phyloP scores from a whole-genome alignment of 1,140 invertebrate species.

The Cherax quadricarinatus region DNA sequence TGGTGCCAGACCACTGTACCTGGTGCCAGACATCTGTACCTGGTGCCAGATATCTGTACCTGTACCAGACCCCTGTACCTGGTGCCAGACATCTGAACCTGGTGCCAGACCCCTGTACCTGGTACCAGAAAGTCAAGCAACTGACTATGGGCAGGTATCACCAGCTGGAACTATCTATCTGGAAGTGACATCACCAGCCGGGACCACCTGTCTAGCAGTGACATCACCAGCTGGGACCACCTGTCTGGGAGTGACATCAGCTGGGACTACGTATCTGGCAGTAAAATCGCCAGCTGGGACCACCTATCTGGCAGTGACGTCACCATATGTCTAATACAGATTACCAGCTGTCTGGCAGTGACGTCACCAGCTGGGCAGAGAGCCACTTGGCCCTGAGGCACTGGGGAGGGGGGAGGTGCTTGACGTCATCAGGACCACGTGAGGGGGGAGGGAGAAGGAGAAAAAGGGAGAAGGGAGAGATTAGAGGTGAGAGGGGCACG shows the following conservation, averaged over 20 bases:
- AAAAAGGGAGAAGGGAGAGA: neutral
- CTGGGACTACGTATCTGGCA: neutral
- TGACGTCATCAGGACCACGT: slow-evolving; percentile 40
- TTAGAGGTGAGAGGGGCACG: neutral
- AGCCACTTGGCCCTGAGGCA: slow-evolving; percentile 19
- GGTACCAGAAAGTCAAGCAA: too few relatives aligned
- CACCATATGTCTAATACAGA: neutral
- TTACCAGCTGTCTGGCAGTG: too few relatives aligned
- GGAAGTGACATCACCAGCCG: neutral
- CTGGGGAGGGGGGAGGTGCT: slow-evolving; percentile 3
- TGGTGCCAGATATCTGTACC: neutral
- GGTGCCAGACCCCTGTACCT: neutral
- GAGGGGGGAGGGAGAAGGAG: neutral
- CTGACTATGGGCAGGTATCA: too few relatives aligned
- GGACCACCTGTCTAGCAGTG: neutral
- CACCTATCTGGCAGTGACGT: neutral
- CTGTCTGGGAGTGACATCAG: neutral
- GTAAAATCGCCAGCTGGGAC: neutral
- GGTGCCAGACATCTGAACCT: too few relatives aligned
- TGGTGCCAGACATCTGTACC: too few relatives aligned
- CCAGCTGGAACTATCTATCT: neutral
- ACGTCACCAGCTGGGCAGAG: slow-evolving; percentile 1
- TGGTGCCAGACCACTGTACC: too few relatives aligned
- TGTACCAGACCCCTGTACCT: neutral
- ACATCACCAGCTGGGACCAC: neutral